Evolutionary conservation across 2,797 vertebrate species (phyloP), one percentile per base, ranked within the genome.

Genomic region (Clamator glandarius): DNA sequence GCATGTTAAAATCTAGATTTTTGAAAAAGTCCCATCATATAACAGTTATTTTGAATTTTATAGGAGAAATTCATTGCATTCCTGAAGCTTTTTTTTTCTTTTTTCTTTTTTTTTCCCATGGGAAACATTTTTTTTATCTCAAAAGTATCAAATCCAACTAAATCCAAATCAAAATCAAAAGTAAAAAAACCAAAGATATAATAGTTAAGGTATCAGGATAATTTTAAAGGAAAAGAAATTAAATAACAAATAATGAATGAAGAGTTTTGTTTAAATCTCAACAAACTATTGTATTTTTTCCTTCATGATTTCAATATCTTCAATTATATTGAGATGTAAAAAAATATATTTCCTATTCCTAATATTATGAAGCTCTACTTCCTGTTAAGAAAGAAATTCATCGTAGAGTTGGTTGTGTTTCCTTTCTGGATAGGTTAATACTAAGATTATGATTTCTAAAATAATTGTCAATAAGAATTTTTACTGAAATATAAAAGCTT

Each of bases 21-120:
- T 52, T 4, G 41, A 42, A 16, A 13, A 42, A 64, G 8, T 39
- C 3, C 12, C 2, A 41, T 48, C 8, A 46, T 39, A 23, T 26
- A 69, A 36, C 5, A 46, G 7, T 7, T 55, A 15, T 15, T 70
- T 86, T 70, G 57, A 20, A 21, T 63, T 44, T 48, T 15, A 4
- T 26, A n/a, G 57, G 19, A 54, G 2, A 44, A 91, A 70, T 19
- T 59, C 18, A 39, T 52, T n/a, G 9, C 74, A 75, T 77, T n/a
- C 3, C 7, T 29, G n/a, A 80, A 31, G 2, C 0, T 18, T 28
- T 23, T 50, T 41, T 7, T n/a, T n/a, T n/a, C n/a, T n/a, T n/a
- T n/a, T n/a, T n/a, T n/a, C n/a, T n/a, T n/a, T n/a, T 7, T 42
- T 42, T 44, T 39, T 7, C 9, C 11, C 5, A 7, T 16, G 1